Conservation (phyloP, 2,888 invertebrate genomes). For the Noctua janthe region DNA sequence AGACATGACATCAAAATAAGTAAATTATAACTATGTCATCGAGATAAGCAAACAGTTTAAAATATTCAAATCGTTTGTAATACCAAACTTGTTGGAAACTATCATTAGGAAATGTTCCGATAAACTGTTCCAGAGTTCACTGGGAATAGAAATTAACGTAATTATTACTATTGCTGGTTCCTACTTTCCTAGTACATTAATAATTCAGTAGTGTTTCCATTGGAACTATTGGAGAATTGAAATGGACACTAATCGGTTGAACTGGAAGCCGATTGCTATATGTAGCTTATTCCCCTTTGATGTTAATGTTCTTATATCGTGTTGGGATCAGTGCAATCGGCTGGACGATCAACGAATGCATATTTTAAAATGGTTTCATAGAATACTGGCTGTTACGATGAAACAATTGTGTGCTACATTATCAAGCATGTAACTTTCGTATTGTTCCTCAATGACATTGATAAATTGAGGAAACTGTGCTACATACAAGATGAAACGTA, state of each 20-base stretch:
- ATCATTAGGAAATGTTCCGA: slow-evolving; percentile 43
- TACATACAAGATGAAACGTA: not conserved
- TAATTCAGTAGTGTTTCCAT: slow-evolving; percentile 49
- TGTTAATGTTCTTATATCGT: slow-evolving; percentile 57
- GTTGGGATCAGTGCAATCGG: slow-evolving; percentile 57
- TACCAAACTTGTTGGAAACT: slow-evolving; percentile 36
- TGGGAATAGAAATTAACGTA: slow-evolving; percentile 33
- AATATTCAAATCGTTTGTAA: slow-evolving; percentile 26
- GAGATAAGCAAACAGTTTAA: slow-evolving; percentile 21
- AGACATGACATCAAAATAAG: slow-evolving; percentile 14
- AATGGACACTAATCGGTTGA: slow-evolving; percentile 54
- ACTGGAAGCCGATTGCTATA: slow-evolving; percentile 29
- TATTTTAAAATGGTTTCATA: slow-evolving; percentile 51
- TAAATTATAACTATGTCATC: slow-evolving; percentile 3
- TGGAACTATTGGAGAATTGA: slow-evolving; percentile 43
- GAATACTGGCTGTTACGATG: slow-evolving; percentile 24
- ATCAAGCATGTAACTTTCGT: not conserved
- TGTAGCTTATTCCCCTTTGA: slow-evolving; percentile 59
- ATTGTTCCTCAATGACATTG: not conserved
- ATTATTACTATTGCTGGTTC: slow-evolving; percentile 37
- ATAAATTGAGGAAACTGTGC: not conserved
- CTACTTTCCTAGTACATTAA: slow-evolving; percentile 43
- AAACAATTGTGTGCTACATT: slow-evolving; percentile 10
- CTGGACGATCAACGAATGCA: slow-evolving; percentile 52
- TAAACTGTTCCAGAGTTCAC: slow-evolving; percentile 29